Evolutionary conservation across 1,140 invertebrate species (phyloP).

Genomic region (Drosophila persimilis): DNA sequence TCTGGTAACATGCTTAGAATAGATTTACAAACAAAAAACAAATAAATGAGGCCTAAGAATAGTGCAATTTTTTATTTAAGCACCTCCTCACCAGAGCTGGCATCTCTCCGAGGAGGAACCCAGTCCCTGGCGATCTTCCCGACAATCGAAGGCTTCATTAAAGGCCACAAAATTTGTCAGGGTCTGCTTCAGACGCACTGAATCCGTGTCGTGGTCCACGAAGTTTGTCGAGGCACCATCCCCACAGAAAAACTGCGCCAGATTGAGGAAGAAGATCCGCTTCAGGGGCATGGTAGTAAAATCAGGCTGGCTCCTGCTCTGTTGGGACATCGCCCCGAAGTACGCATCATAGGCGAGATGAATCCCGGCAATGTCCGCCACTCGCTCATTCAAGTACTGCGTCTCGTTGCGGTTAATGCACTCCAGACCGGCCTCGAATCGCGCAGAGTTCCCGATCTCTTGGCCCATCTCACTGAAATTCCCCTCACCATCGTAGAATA

Average conservation of each 20-base stretch:
- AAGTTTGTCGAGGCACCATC: slow-evolving; percentile 11
- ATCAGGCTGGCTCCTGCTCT: neutral
- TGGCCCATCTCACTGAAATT: slow-evolving; percentile 14
- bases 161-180: slow-evolving; percentile 57
- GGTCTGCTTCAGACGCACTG: slow-evolving; percentile 51
- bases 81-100: slow-evolving; percentile 49
- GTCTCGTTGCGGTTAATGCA: slow-evolving; percentile 52
- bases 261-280: slow-evolving; percentile 64
- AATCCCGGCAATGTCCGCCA: slow-evolving; percentile 63
- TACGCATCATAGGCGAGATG: slow-evolving; percentile 57
- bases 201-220: slow-evolving; percentile 52
- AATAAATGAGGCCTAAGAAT: neutral
- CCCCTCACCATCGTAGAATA: slow-evolving; percentile 42
- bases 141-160: slow-evolving; percentile 11
- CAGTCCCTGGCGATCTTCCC: neutral
- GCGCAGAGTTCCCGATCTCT: neutral
- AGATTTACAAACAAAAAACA: neutral
- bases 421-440: slow-evolving; percentile 16
- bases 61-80: neutral
- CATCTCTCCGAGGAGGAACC: slow-evolving; percentile 32
- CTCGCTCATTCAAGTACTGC: slow-evolving; percentile 51
- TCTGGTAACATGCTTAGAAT: slow-evolving; percentile 86
- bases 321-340: slow-evolving; percentile 9
- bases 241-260: slow-evolving; percentile 73
- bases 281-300: slow-evolving; percentile 31